Base-by-base conservation (phyloP, 2,888 invertebrate genomes). In the Pristionchus entomophagus region DNA sequence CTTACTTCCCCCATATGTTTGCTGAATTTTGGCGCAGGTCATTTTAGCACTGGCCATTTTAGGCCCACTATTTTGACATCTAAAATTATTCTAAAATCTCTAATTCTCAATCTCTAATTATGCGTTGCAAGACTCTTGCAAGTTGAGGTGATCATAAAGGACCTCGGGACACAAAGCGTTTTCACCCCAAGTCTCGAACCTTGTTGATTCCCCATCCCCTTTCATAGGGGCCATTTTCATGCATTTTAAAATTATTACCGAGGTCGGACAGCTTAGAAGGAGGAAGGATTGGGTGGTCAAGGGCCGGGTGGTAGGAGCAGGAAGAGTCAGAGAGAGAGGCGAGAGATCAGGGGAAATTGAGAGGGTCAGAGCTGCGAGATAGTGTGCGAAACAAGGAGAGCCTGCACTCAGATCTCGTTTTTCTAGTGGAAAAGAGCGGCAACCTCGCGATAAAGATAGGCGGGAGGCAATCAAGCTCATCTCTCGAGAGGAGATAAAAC, bases 241-340 rank as follows among this genome's bases (percentile, higher is more conserved):
- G 73, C 73, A 73, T 73, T 73, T 73, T 38, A 45, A n/a, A 73
- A 73, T 41, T 73, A 73, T 73, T 73, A 73, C 69, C 32, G 38
- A 8, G 41, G n/a, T 22, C n/a, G n/a, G 45, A 35, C n/a, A 41
- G 56, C 14, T 12, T n/a, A 73, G 22, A 26, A 38, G 41, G 26
- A 45, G 17, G 17, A 4, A 14, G 22, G 26, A 73, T 69, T 45
- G 73, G 45, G 26, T 41, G 41, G 73, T 0, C 1, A 62, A 12
- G 35, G 12, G 12, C 17, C n/a, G 2, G 59, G 29, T 19, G 4
- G 29, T 22, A 14, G 26, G 5, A 26, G 29, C 65, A 14, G 1
- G 14, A 26, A 65, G 14, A 65, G 14, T 8, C 8, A 4, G 35
- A 12, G 32, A 35, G 2, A 35, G 32, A 45, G 3, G 2, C 65